A percentile compares a stretch with the other conserved stretches of the same genome.
phyloP scores from a whole-genome alignment of 2,113 vertebrate species.

The Ophiodon elongatus region DNA sequence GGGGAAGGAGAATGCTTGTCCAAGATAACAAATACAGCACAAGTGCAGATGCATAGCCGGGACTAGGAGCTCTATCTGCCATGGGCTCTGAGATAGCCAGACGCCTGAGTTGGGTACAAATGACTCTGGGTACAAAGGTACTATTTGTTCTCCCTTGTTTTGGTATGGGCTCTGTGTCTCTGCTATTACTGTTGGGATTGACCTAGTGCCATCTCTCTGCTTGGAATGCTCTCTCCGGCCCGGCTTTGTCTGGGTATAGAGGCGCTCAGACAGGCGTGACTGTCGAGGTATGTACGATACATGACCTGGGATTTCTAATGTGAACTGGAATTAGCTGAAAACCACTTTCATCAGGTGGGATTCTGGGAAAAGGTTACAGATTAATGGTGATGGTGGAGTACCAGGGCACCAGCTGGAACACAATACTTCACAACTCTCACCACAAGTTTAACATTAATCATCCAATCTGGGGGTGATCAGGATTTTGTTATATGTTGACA shows the following conservation, averaged over 20 bases:
- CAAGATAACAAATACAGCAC: constrained; percentile 78
- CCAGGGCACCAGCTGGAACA: constrained; percentile 61
- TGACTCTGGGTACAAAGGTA: constrained; percentile 79
- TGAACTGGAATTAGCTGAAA: constrained; percentile 39
- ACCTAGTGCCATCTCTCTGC: constrained; percentile 56
- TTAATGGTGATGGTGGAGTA: constrained; percentile 39
- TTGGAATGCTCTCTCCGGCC: constrained; percentile 33
- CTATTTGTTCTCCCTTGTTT: constrained; percentile 79
- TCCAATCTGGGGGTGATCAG: constrained; percentile 16
- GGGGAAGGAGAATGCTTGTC: constrained; percentile 73
- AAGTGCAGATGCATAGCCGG: constrained; percentile 73
- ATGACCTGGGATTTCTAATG: constrained; percentile 45
- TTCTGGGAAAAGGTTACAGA: constrained; percentile 44
- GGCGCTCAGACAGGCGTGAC: constrained; percentile 29
- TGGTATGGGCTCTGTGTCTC: constrained; percentile 72
- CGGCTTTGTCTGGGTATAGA: constrained; percentile 13
- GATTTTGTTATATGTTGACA: constrained; percentile 51
- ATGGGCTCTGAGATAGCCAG: constrained; percentile 56
- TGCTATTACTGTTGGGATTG: constrained; percentile 68
- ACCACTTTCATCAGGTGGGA: constrained; percentile 24
- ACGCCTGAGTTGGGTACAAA: constrained; percentile 77
- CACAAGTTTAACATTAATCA: constrained; percentile 26
- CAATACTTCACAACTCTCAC: constrained; percentile 19
- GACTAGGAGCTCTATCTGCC: constrained; percentile 68
- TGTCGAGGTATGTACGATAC: constrained; percentile 40